Evolutionary conservation across 2,113 vertebrate genomes (phyloP), one percentile per base, ranked within the genome.

Genomic region (Butorides virescens): DNA sequence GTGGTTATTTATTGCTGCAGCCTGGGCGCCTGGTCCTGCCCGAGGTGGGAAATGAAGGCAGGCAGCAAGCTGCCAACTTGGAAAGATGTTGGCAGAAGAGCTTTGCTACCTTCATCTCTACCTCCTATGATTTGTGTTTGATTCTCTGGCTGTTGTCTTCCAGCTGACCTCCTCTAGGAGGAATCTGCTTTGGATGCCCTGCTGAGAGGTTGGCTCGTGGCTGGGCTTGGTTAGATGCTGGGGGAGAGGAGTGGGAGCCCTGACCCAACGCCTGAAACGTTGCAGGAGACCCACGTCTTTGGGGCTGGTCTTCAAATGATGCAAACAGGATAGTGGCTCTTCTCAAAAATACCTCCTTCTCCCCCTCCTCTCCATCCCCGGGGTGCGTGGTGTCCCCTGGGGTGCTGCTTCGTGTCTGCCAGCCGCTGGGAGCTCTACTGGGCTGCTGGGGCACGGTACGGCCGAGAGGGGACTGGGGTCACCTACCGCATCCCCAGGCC

Each of bases 371-470:
- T 47, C 0, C 0, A 30, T 32, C 76, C 20, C 13, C 6, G 21
- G 14, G 32, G 46, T 20, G 52, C 63, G 47, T 1, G 0, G 37
- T 37, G 39, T 73, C 6, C 39, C 56, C 8, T 1, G 1, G 29
- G 29, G 15, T 58, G 66, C 89, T 90, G 58, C 37, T 37, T 58
- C 27, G 5, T 76, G 21, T 36, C 27, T 89, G 46, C 36, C 29
- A n/a, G 77, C 58, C 62, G 37, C 83, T 37, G 63, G 46, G 23
- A 74, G 59, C 65, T 34, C 13, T 13, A 16, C 46, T 59, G 72
- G 27, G 4, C 13, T 70, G 30, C 37, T 44, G 73, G 36, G 17
- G 10, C 23, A 2, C 0, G 0, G 10, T 6, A 3, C 0, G 3
- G 42, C 47, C 46, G 66, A 50, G 80, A 7, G 10, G 36, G 30